These are phyloP conservation scores for Muscidifurax raptorellus DNA, from an alignment of 1,140 invertebrate genomes.

Conservation along the genomic window DNA sequence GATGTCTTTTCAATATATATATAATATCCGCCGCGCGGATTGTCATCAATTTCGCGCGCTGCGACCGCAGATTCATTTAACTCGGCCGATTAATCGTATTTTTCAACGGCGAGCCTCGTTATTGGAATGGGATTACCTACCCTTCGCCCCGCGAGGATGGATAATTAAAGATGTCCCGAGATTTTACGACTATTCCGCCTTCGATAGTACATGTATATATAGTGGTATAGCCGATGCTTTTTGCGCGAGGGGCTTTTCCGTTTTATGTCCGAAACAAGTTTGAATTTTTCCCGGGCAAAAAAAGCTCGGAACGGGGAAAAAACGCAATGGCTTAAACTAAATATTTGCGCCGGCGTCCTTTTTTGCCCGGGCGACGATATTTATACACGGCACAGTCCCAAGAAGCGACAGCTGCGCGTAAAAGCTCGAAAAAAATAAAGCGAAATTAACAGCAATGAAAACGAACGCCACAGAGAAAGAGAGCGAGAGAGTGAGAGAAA, in stretches of 20 bases:
- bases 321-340: not conserved
- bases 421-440: not conserved
- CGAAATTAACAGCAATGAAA: conserved; percentile 2
- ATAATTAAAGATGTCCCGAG: not conserved
- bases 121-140: not conserved
- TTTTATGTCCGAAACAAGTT: not conserved
- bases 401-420: not conserved
- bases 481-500: not conserved
- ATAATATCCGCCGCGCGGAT: not conserved
- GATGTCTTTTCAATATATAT: not conserved
- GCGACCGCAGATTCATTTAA: conserved; percentile 16
- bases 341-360: not conserved
- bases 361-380: not conserved
- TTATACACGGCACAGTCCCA: not conserved
- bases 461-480: not conserved
- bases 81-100: conserved; percentile 22
- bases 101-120: not conserved
- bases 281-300: not conserved
- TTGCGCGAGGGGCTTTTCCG: not conserved
- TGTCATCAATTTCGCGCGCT: conserved; percentile 5
- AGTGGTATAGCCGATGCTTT: not conserved
- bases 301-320: not conserved
- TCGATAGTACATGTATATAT: no score
- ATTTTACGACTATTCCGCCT: not conserved
- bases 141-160: no score